Percentiles rank a stretch among this genome's conserved stretches.
phyloP scores from a whole-genome alignment of 2,113 vertebrate genomes.

The Emydocephalus ijimae region DNA sequence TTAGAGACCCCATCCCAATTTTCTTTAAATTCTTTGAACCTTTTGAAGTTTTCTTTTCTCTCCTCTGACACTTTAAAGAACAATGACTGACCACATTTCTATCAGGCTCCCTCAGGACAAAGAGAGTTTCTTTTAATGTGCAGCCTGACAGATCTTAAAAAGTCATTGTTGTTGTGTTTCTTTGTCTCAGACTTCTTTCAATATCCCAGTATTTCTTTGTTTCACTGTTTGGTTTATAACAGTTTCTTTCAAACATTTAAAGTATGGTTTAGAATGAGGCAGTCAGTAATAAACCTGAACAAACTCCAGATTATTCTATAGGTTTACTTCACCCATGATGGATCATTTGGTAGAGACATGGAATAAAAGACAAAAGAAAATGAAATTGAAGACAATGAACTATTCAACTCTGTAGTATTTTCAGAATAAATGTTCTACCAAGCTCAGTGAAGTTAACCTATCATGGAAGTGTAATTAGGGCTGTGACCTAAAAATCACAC shows the following conservation, averaged over 20 bases:
- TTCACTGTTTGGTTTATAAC: not conserved
- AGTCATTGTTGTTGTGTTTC: conserved; percentile 1
- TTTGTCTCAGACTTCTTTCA: not conserved
- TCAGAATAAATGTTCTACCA: not conserved
- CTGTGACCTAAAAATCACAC: not conserved
- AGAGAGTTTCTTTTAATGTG: not conserved
- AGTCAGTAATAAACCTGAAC: not conserved
- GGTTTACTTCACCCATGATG: not conserved
- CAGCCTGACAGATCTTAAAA: conserved; percentile 20
- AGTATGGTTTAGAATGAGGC: not conserved
- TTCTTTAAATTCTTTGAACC: conserved; percentile 4
- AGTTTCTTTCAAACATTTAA: not conserved
- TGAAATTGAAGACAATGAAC: not conserved
- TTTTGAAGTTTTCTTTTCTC: not conserved
- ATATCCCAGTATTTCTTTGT: not conserved
- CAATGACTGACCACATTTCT: not conserved
- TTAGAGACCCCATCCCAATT: not conserved
- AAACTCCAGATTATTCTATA: not conserved
- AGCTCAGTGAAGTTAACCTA: not conserved
- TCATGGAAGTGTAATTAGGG: not conserved
- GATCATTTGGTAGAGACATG: not conserved
- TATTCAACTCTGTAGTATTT: not conserved
- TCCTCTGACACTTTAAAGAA: conserved; percentile 19
- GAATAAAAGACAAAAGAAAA: not conserved
- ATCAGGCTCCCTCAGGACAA: conserved; percentile 1